A percentile compares a stretch with the other conserved stretches of the same genome.
Conservation (phyloP, 2,113 vertebrate species). For the Pyrgilauda ruficollis region DNA sequence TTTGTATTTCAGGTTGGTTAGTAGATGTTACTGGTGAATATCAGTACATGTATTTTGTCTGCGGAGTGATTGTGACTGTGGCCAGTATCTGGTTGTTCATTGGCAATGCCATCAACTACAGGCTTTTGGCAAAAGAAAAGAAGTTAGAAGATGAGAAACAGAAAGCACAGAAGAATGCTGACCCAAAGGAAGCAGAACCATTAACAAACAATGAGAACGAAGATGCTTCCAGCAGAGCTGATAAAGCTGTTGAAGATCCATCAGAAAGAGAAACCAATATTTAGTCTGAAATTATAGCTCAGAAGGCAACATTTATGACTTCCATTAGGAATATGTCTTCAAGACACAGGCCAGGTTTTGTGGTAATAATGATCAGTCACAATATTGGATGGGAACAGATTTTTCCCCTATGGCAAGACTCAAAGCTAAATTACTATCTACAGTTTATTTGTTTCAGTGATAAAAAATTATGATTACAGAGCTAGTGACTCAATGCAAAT, state of each 20-base stretch:
- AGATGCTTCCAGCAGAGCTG: slow-evolving; percentile 49
- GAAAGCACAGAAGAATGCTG: slow-evolving; percentile 55
- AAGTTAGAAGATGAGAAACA: slow-evolving; percentile 73
- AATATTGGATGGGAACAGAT: slow-evolving; percentile 27
- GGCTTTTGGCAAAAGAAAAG: slow-evolving; percentile 86
- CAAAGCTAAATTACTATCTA: neutral
- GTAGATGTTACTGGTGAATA: slow-evolving; percentile 91
- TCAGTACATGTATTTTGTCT: slow-evolving; percentile 92
- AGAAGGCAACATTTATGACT: slow-evolving; percentile 52
- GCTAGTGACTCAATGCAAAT: neutral
- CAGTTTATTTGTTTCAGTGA: slow-evolving; percentile 23
- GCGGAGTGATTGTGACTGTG: slow-evolving; percentile 84
- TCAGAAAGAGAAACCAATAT: slow-evolving; percentile 94
- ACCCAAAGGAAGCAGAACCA: slow-evolving; percentile 71
- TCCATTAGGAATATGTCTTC: slow-evolving; percentile 44
- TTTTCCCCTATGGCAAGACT: slow-evolving; percentile 33
- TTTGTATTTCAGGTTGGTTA: slow-evolving; percentile 85
- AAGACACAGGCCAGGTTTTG: slow-evolving; percentile 46
- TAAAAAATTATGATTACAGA: neutral
- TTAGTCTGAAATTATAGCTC: slow-evolving; percentile 64
- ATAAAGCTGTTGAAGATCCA: slow-evolving; percentile 54
- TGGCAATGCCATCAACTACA: slow-evolving; percentile 94
- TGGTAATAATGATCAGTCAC: slow-evolving; percentile 45
- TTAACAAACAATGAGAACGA: slow-evolving; percentile 63
- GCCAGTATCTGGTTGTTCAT: slow-evolving; percentile 93